Percentiles rank a stretch among this genome's conserved stretches.
phyloP scores from a whole-genome alignment of 2,797 vertebrate species.

The Mormyrops boulengeri region DNA sequence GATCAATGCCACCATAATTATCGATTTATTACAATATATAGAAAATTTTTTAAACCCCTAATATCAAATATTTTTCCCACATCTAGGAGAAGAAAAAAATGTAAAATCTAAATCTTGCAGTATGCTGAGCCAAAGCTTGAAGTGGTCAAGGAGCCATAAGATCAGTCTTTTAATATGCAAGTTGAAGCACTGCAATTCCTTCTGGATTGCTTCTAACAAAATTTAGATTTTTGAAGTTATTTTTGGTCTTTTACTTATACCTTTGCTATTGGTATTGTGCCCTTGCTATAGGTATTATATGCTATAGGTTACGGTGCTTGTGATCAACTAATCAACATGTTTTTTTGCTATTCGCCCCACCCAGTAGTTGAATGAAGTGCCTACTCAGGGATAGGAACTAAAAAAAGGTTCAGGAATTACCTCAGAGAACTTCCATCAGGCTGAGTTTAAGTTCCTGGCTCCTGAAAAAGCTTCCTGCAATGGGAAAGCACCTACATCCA shows the following conservation, averaged over 20 bases:
- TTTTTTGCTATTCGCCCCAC: background rate
- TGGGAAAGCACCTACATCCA: background rate
- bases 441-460: background rate
- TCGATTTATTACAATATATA: too few relatives aligned
- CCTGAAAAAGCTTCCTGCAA: background rate
- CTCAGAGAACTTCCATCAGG: background rate
- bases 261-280: background rate
- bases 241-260: background rate
- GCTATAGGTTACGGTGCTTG: too few relatives aligned
- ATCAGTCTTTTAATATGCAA: too few relatives aligned
- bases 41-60: too few relatives aligned
- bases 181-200: background rate
- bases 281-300: too few relatives aligned
- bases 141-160: too few relatives aligned
- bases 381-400: background rate
- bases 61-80: too few relatives aligned
- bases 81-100: too few relatives aligned
- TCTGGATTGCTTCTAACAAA: background rate
- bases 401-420: background rate
- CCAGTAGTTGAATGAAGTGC: too few relatives aligned
- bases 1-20: too few relatives aligned
- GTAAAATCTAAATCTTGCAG: too few relatives aligned
- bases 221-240: conserved; percentile 10
- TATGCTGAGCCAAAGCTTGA: too few relatives aligned
- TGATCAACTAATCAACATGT: background rate